Base-by-base conservation (phyloP, 2,797 vertebrate genomes). In the Sebastes steindachneri region DNA sequence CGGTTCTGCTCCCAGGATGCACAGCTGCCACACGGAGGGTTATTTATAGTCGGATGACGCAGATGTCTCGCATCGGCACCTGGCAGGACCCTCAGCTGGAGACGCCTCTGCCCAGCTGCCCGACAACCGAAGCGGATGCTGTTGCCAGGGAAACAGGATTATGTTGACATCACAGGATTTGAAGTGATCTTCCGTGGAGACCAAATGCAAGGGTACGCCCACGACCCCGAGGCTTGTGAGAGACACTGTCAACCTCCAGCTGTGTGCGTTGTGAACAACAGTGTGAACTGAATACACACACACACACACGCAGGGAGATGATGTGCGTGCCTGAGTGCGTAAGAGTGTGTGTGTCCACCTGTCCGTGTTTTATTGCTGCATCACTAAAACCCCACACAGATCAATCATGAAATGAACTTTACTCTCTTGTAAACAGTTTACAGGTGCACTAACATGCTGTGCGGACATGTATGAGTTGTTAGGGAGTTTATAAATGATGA, bases 31-130 rank as follows among this genome's bases (percentile, higher is more conserved):
- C 86, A 80, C 11, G 45, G 74, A n/a, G 25, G 75, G 77, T 88
- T 96, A 95, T 96, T 95, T 95, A 94, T 95, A 95, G 93, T 55
- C 11, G 0, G 12, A 86, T 96, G 95, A 96, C 89, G 92, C 94
- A 95, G 83, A 81, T 86, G 77, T 84, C 79, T 90, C 84, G 74
- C 86, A 69, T 82, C 74, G 57, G 82, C 88, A 92, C 88, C 90
- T 86, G 86, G 76, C 86, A 82, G 86, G 85, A 86, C 84, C 87
- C 83, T 89, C 85, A 25, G 82, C 73, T 84, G 80, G 86, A 89
- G 87, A 86, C 71, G 53, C 80, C 77, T 84, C 83, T 89, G 90
- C 77, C 76, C 84, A 58, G 83, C 90, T 92, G 87, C 91, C 73
- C 64, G 45, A 91, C 72, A 83, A 91, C 88, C 45, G 5, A 8